phyloP scores from a whole-genome alignment of 2,113 vertebrate genomes.

The Dasypus novemcinctus region DNA sequence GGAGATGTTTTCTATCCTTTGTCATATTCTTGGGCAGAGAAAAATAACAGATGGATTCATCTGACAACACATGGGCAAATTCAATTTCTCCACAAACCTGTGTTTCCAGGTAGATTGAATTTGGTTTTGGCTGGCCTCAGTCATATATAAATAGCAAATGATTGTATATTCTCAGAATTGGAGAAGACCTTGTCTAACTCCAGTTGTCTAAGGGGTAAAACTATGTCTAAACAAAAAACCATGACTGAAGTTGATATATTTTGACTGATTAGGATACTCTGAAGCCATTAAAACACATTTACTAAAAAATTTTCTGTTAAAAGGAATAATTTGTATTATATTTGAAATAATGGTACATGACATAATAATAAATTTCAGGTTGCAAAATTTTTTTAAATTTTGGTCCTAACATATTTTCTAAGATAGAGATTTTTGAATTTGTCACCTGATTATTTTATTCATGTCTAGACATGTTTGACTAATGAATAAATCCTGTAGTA shows the following conservation, averaged over 20 bases:
- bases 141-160: neutral
- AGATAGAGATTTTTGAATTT: conserved; percentile 25
- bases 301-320: conserved; percentile 3
- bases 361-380: neutral
- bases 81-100: neutral
- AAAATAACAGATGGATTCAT: neutral
- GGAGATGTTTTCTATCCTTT: neutral
- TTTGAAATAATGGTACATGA: neutral
- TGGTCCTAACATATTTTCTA: neutral
- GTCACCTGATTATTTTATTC: conserved; percentile 1
- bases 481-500: neutral
- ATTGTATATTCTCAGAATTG: neutral
- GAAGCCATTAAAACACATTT: neutral
- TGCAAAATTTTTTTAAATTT: neutral
- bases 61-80: neutral
- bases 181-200: neutral
- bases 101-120: conserved; percentile 8
- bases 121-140: neutral
- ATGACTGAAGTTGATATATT: neutral
- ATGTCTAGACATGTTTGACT: neutral
- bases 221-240: neutral
- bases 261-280: neutral
- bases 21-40: neutral
- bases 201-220: too few species aligned
- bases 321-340: neutral